A percentile compares a stretch with the other conserved stretches of the same genome.
Conservation (phyloP, 2,113 vertebrate species). For the Podocnemis expansa region DNA sequence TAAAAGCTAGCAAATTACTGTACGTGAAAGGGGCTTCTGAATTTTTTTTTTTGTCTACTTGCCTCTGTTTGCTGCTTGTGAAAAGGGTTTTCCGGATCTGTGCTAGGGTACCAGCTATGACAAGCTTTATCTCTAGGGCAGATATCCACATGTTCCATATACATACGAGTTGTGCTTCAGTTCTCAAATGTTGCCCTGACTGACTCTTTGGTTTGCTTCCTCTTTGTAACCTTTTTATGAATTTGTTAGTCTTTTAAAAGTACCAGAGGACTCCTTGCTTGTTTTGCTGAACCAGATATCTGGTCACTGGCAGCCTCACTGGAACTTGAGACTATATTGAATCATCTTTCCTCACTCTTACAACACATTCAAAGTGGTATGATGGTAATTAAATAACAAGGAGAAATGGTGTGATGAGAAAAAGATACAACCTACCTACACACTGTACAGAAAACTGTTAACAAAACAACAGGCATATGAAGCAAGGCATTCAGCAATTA, state of each 20-base stretch:
- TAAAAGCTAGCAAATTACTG: slow-evolving; percentile 15
- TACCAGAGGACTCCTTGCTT: no score
- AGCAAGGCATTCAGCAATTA: neutral
- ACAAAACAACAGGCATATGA: neutral
- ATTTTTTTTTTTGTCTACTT: neutral
- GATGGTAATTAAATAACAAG: neutral
- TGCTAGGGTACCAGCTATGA: neutral
- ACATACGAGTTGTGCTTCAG: neutral
- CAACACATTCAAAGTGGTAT: accelerated
- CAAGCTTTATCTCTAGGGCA: neutral
- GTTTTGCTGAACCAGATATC: no score
- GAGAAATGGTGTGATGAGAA: neutral
- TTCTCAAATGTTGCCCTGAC: neutral
- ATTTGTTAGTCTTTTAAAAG: no score
- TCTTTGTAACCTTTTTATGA: neutral
- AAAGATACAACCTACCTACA: neutral
- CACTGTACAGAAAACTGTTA: neutral
- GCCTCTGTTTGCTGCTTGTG: neutral
- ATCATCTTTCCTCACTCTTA: neutral
- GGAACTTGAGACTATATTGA: neutral
- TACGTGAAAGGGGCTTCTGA: neutral
- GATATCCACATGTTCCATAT: neutral
- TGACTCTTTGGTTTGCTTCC: neutral
- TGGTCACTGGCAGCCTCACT: neutral
- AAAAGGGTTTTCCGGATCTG: neutral